Percentiles rank a stretch among this genome's conserved stretches.
Evolutionary conservation across 2,797 vertebrate species (phyloP).

Genomic region (Oreochromis mossambicus): DNA sequence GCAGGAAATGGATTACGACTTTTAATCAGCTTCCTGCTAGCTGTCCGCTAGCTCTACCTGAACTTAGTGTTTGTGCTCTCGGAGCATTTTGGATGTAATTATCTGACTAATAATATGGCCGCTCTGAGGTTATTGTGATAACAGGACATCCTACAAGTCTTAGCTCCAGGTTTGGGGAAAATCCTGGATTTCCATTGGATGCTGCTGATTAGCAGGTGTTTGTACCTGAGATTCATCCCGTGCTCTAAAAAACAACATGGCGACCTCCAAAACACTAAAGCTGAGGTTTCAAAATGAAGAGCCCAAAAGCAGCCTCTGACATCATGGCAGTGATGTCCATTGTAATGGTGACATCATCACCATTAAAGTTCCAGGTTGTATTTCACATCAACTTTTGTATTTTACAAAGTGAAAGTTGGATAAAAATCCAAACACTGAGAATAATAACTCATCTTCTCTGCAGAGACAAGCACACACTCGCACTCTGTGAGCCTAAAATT

Average conservation of each 20-base stretch:
- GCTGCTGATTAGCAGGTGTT: background rate
- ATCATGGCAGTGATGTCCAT: background rate
- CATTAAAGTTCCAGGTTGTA: background rate
- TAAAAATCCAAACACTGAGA: background rate
- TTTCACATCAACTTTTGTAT: background rate
- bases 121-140: fast-evolving
- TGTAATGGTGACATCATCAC: background rate
- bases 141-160: background rate
- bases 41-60: background rate
- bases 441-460: background rate
- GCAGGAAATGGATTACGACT: background rate
- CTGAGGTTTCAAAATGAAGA: background rate
- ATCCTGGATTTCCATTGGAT: background rate
- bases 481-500: background rate
- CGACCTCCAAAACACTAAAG: background rate
- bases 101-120: background rate
- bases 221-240: background rate
- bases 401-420: background rate
- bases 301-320: background rate
- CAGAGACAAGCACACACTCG: background rate
- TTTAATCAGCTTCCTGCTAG: background rate
- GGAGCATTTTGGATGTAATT: background rate
- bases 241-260: background rate
- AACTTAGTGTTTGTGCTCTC: background rate
- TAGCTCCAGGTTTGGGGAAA: background rate